Percentiles rank a stretch among this genome's conserved stretches.
Conservation (phyloP, 1,140 invertebrate genomes). For the Hetaerina americana region DNA sequence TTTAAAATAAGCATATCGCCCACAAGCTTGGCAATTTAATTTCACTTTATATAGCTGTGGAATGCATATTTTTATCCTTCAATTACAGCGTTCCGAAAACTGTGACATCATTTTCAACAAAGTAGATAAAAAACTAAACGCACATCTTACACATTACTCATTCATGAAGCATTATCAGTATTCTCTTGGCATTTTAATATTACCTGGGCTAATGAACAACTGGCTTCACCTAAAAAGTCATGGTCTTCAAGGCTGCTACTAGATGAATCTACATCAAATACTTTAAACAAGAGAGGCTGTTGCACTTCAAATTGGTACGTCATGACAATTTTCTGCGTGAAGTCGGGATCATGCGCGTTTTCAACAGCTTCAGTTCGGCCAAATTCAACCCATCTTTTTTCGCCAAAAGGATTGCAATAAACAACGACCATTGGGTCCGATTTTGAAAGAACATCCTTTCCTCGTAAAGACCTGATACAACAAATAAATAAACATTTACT, state of each 20-base stretch:
- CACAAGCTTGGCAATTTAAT: no score
- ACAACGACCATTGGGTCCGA: constrained; percentile 51
- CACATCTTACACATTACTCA: no score
- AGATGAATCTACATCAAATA: constrained; percentile 39
- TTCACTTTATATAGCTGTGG: no score
- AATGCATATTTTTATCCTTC: no score
- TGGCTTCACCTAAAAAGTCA: constrained; percentile 38
- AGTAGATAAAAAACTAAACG: no score
- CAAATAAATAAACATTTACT: no score
- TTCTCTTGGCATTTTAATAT: no score
- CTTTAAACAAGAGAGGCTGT: constrained; percentile 32
- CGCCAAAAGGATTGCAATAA: constrained; percentile 33
- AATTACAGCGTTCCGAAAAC: no score
- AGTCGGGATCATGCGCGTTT: constrained; percentile 45
- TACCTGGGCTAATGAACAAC: constrained; percentile 34
- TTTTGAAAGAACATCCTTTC: constrained; percentile 46
- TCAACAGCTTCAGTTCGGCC: constrained; percentile 43
- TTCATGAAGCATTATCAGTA: no score
- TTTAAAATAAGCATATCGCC: no score
- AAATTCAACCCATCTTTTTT: constrained; percentile 36
- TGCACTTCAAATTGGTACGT: constrained; percentile 33
- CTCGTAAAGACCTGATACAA: constrained; percentile 35
- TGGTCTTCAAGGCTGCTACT: constrained; percentile 31
- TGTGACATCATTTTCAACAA: no score
- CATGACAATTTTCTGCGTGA: constrained; percentile 36